phyloP scores from a whole-genome alignment of 2,797 vertebrate genomes.

The Danio albolineatus region DNA sequence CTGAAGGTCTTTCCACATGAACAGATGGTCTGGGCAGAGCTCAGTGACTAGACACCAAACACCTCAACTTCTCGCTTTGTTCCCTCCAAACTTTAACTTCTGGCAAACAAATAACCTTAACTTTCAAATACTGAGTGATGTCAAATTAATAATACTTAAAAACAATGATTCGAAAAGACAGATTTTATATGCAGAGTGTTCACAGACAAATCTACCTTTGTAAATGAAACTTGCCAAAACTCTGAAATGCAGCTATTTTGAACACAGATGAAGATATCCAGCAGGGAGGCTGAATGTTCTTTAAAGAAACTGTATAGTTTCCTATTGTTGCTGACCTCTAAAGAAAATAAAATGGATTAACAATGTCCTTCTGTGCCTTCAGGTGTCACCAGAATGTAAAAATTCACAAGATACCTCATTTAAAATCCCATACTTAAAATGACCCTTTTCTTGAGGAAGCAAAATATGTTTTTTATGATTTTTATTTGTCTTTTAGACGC shows the following conservation, averaged over 20 bases:
- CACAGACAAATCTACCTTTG: neutral
- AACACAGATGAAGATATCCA: neutral
- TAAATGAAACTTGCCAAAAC: neutral
- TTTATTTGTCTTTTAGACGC: too few relatives aligned
- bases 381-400: too few relatives aligned
- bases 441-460: too few relatives aligned
- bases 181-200: neutral
- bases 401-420: too few relatives aligned
- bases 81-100: constrained; percentile 34
- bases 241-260: neutral
- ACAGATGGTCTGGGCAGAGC: constrained; percentile 65
- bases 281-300: neutral
- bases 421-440: too few relatives aligned
- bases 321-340: neutral
- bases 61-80: constrained; percentile 40
- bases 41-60: constrained; percentile 48
- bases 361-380: neutral
- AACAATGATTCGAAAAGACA: neutral
- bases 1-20: constrained; percentile 58
- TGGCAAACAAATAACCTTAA: neutral
- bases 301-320: neutral
- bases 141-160: neutral
- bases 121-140: constrained; percentile 22
- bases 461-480: too few relatives aligned
- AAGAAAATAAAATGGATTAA: neutral